A percentile compares a stretch with the other conserved stretches of the same genome.
These are phyloP conservation scores for Desoria tigrina DNA, from an alignment of 2,888 invertebrate species.

Conservation along the genomic window DNA sequence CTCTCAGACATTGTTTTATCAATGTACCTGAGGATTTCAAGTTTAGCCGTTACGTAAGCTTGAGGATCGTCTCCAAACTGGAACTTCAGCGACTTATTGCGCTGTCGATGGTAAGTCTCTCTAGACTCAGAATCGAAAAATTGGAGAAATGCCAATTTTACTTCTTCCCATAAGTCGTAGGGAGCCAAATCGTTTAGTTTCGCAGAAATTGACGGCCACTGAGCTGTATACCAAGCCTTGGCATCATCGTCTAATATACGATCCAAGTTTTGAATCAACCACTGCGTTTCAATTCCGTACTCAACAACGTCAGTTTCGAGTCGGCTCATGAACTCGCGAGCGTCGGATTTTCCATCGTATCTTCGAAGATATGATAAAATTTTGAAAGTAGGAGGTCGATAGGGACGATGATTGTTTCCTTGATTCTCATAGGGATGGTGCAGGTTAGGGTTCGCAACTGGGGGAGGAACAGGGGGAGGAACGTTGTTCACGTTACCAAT, in stretches of 20 bases:
- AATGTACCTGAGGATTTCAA: slow-evolving; percentile 6
- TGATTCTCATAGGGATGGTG: no score
- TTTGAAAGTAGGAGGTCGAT: background rate
- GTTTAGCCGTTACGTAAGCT: slow-evolving; percentile 16
- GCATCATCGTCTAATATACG: slow-evolving; percentile 2
- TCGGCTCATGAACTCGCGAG: background rate
- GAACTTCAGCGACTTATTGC: slow-evolving; percentile 6
- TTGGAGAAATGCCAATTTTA: background rate
- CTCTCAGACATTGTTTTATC: slow-evolving; percentile 9
- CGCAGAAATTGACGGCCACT: background rate
- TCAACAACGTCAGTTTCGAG: background rate
- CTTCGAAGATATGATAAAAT: background rate
- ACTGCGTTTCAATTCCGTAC: background rate
- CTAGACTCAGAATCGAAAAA: slow-evolving; percentile 20
- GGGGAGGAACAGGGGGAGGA: no score
- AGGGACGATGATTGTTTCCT: no score
- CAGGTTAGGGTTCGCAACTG: no score
- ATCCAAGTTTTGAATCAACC: slow-evolving; percentile 11
- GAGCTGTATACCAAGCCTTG: background rate
- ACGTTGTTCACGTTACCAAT: no score
- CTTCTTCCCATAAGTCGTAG: background rate
- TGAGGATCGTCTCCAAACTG: slow-evolving; percentile 18
- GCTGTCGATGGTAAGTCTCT: background rate
- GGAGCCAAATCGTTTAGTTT: background rate
- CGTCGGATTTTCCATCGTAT: slow-evolving; percentile 13